Percentiles rank a stretch among this genome's conserved stretches.
These are phyloP conservation scores for Lethenteron camtschaticum DNA, from an alignment of 2,113 vertebrate species.

Conservation along the genomic window DNA sequence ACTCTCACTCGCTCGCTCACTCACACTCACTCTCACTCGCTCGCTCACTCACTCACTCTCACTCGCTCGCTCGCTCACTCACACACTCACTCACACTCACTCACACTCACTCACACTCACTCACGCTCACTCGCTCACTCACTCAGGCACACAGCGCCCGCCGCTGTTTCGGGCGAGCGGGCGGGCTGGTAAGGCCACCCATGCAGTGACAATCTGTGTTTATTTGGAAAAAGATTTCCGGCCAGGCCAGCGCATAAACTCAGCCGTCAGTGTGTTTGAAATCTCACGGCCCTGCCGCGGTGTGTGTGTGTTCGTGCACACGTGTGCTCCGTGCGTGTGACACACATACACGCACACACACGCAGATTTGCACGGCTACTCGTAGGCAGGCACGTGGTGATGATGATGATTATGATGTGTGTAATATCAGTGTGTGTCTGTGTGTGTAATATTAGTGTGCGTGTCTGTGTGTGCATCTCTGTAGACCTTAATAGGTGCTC, in stretches of 20 bases:
- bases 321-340: neutral
- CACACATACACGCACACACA: conserved; percentile 2
- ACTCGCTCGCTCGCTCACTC: too few relatives aligned
- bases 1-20: too few relatives aligned
- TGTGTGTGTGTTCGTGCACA: neutral
- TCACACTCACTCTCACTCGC: too few relatives aligned
- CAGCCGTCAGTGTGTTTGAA: neutral
- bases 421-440: neutral
- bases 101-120: too few relatives aligned
- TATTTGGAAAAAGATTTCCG: neutral
- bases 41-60: too few relatives aligned
- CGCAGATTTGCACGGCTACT: neutral
- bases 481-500: too few relatives aligned
- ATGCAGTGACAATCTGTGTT: neutral
- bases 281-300: neutral
- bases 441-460: neutral
- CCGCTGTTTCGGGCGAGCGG: too few relatives aligned
- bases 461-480: neutral
- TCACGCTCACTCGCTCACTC: too few relatives aligned
- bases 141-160: too few relatives aligned
- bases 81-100: too few relatives aligned
- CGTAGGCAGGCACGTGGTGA: neutral
- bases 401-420: neutral
- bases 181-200: too few relatives aligned
- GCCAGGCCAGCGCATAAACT: neutral